Percentiles rank a stretch among this genome's conserved stretches.
These are phyloP conservation scores for Lasiommata megera DNA, from an alignment of 2,888 invertebrate species.

Conservation along the genomic window DNA sequence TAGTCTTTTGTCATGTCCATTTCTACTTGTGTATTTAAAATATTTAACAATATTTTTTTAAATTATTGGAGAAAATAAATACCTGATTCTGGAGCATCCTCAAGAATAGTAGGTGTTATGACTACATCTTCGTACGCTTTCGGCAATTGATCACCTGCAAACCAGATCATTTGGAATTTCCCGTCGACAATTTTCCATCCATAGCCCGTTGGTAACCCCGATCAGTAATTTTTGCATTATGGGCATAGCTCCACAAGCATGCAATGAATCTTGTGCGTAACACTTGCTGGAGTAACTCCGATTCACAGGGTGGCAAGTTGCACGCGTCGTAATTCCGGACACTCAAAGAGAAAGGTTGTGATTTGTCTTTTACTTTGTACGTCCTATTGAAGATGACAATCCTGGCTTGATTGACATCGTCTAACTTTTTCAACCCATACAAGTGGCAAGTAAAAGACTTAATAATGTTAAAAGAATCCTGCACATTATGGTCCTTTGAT, in stretches of 20 bases:
- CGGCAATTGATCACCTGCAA: conserved; percentile 36
- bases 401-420: conserved; percentile 26
- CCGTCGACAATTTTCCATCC: conserved; percentile 26
- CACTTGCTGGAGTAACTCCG: conserved; percentile 39
- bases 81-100: not conserved
- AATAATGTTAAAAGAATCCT: conserved; percentile 8
- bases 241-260: conserved; percentile 38
- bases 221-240: conserved; percentile 33
- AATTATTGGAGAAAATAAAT: too few relatives aligned
- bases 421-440: conserved; percentile 22
- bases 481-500: conserved; percentile 14
- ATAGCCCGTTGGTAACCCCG: conserved; percentile 35
- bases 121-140: conserved; percentile 38
- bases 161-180: conserved; percentile 31
- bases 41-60: too few relatives aligned
- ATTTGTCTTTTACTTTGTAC: conserved; percentile 39
- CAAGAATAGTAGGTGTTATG: conserved; percentile 30
- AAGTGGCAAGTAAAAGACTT: conserved; percentile 18
- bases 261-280: conserved; percentile 41
- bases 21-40: too few relatives aligned
- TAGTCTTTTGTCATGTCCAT: too few relatives aligned
- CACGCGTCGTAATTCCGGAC: conserved; percentile 41
- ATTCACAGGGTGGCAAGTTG: conserved; percentile 39
- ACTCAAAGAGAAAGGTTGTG: conserved; percentile 36
- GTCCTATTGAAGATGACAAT: conserved; percentile 34